Evolutionary conservation across 2,113 vertebrate genomes (phyloP).

Genomic region (Puffinus mauretanicus): DNA sequence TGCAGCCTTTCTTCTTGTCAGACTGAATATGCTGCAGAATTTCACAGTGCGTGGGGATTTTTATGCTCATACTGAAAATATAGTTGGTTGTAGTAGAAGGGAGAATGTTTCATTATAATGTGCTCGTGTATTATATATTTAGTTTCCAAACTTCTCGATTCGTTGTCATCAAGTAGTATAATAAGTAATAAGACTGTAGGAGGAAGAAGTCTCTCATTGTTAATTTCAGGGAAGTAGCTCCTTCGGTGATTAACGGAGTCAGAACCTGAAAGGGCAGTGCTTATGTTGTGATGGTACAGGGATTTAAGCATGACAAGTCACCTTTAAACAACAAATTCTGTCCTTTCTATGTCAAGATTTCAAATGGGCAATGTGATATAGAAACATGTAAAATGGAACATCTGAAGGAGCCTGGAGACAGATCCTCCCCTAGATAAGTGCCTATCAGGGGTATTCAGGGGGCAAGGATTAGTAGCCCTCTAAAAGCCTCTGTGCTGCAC

Average conservation of each 20-base stretch:
- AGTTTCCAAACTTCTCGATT: not conserved
- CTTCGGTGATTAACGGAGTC: not conserved
- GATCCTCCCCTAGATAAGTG: fast-evolving
- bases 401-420: not conserved
- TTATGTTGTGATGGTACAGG: not conserved
- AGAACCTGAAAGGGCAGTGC: not conserved
- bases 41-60: not conserved
- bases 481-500: not conserved
- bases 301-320: not conserved
- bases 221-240: not conserved
- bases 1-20: not conserved
- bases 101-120: not conserved
- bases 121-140: not conserved
- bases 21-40: not conserved
- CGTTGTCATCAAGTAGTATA: not conserved
- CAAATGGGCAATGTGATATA: not conserved
- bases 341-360: not conserved
- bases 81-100: not conserved
- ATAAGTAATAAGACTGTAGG: not conserved
- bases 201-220: not conserved
- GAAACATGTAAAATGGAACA: not conserved
- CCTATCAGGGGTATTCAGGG: not conserved
- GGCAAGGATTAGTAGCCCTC: not conserved
- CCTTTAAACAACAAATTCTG: not conserved
- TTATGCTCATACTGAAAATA: not conserved